These are phyloP conservation scores for Musca vetustissima DNA, from an alignment of 1,140 invertebrate genomes.

Conservation along the genomic window DNA sequence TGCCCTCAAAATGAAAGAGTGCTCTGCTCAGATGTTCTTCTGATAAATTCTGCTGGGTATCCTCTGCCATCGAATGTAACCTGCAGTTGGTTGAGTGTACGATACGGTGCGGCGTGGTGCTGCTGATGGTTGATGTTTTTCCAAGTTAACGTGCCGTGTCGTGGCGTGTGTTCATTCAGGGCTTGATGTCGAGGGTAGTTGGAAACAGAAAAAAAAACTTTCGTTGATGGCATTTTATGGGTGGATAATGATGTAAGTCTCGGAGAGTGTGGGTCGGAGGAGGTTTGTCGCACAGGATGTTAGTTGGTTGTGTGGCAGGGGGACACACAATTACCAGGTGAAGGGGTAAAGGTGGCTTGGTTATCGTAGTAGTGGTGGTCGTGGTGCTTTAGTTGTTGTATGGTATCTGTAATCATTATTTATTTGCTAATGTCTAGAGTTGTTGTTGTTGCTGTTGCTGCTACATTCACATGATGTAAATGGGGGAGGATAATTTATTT, in stretches of 20 bases:
- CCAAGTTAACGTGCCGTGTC: too few species aligned
- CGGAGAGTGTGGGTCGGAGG: not conserved
- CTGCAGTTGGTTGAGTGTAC: too few species aligned
- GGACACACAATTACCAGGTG: too few species aligned
- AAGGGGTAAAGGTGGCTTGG: too few species aligned
- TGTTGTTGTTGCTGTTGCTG: constrained; percentile 16
- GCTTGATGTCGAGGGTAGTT: too few species aligned
- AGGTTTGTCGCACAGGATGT: not conserved
- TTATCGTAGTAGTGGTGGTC: not conserved
- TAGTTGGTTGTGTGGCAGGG: too few species aligned
- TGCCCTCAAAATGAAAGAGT: not conserved
- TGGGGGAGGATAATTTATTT: constrained; percentile 2
- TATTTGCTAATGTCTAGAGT: constrained; percentile 1
- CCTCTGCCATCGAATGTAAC: not conserved
- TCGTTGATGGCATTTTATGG: not conserved
- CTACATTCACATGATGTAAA: constrained; percentile 6
- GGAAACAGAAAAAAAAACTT: too few species aligned
- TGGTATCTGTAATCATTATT: constrained; percentile 24
- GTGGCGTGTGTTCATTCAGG: too few species aligned
- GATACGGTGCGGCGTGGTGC: too few species aligned
- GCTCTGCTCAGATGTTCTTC: constrained; percentile 7
- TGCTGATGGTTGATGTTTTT: too few species aligned
- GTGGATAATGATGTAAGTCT: not conserved
- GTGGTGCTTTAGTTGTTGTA: constrained; percentile 5
- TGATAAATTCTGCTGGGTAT: constrained; percentile 15